phyloP scores from a whole-genome alignment of 2,888 invertebrate genomes.

The Siphlonurus alternatus region DNA sequence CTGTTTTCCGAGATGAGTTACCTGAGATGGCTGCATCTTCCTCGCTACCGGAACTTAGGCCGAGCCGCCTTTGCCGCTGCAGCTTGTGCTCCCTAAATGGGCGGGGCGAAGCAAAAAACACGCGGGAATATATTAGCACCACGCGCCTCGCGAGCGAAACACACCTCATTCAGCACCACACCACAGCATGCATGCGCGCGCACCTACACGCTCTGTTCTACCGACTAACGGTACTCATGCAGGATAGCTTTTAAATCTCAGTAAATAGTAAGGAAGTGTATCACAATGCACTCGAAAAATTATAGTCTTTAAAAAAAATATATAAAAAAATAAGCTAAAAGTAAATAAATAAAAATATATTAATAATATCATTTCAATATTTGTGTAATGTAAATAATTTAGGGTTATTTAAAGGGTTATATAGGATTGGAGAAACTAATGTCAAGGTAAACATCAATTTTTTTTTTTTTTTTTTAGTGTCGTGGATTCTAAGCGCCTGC shows the following conservation, averaged over 20 bases:
- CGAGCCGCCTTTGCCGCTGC: constrained; percentile 55
- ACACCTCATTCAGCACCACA: too few relatives aligned
- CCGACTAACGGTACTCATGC: not conserved
- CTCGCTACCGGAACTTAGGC: constrained; percentile 50
- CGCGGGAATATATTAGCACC: not conserved
- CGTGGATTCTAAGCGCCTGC: too few relatives aligned
- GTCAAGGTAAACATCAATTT: too few relatives aligned
- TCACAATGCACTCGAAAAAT: not conserved
- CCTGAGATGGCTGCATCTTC: constrained; percentile 64
- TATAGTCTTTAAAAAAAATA: constrained; percentile 4
- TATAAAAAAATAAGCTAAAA: constrained; percentile 15
- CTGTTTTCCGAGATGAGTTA: constrained; percentile 26
- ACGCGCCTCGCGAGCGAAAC: not conserved
- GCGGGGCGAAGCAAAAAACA: not conserved
- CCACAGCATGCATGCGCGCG: not conserved
- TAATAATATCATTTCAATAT: constrained; percentile 2
- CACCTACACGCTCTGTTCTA: not conserved
- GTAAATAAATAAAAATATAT: constrained; percentile 2
- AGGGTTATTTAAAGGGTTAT: too few relatives aligned
- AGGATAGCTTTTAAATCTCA: not conserved
- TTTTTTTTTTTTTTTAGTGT: too few relatives aligned
- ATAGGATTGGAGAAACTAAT: too few relatives aligned
- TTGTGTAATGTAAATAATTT: not conserved
- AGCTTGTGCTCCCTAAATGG: constrained; percentile 58
- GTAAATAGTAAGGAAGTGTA: not conserved